Conservation (phyloP, 2,113 vertebrate species). For the Bungarus multicinctus region DNA sequence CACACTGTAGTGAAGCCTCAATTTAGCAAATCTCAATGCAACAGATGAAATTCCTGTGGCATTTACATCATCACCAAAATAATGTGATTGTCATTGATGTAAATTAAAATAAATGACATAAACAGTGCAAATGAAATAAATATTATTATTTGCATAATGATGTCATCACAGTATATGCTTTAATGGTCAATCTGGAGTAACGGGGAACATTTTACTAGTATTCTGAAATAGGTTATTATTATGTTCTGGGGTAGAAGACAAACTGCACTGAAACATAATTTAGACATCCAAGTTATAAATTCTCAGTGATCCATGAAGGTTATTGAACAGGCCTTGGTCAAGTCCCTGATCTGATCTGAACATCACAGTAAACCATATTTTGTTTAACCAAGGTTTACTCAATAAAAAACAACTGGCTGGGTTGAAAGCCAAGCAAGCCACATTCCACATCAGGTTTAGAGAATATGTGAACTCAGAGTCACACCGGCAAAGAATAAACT, state of each 20-base stretch:
- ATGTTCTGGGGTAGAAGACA: not conserved
- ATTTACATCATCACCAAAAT: not conserved
- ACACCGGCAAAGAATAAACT: not conserved
- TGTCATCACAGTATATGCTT: not conserved
- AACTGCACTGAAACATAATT: not conserved
- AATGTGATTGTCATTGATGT: not conserved
- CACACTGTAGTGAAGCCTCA: not conserved
- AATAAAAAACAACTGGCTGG: not conserved
- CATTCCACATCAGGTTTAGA: not conserved
- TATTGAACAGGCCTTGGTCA: not conserved
- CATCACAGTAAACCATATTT: not conserved
- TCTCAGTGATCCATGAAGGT: not conserved
- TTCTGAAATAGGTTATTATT: not conserved
- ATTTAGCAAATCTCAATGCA: not conserved
- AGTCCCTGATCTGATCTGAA: not conserved
- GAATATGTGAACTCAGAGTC: not conserved
- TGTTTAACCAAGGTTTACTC: not conserved
- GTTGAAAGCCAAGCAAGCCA: not conserved
- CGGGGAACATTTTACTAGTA: not conserved
- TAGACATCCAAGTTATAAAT: not conserved
- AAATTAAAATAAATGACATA: not conserved
- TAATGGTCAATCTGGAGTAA: not conserved
- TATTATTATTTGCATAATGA: not conserved
- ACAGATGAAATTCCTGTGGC: not conserved
- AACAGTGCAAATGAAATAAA: not conserved